A percentile compares a stretch with the other conserved stretches of the same genome.
Evolutionary conservation across 2,888 invertebrate genomes (phyloP).

Genomic region (Yponomeuta plumbellus): DNA sequence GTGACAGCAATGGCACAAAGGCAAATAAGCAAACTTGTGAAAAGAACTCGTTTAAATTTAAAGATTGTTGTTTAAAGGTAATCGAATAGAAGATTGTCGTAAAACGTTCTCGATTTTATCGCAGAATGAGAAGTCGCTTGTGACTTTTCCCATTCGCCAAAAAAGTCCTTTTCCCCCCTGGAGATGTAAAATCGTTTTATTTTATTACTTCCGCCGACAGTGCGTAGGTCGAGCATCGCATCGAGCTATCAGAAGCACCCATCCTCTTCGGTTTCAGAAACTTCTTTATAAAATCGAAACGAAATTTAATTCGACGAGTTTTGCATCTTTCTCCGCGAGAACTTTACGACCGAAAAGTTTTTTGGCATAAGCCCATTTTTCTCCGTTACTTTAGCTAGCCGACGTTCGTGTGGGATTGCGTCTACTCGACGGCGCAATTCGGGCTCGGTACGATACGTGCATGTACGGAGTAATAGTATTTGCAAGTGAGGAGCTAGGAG

Average conservation of each 20-base stretch:
- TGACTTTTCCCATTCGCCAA: slow-evolving; percentile 73
- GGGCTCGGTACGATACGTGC: slow-evolving; percentile 7
- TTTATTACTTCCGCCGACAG: slow-evolving; percentile 68
- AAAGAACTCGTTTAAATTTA: slow-evolving; percentile 44
- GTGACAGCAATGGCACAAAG: not conserved
- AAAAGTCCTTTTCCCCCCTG: slow-evolving; percentile 70
- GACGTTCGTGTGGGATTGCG: slow-evolving; percentile 5
- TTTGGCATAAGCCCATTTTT: slow-evolving; percentile 14
- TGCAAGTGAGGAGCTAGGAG: slow-evolving; percentile 2
- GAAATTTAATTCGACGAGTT: slow-evolving; percentile 35
- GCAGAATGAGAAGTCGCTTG: slow-evolving; percentile 71
- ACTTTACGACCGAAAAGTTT: slow-evolving; percentile 18
- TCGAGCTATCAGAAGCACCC: slow-evolving; percentile 61
- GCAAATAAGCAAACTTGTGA: slow-evolving; percentile 12
- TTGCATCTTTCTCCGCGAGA: slow-evolving; percentile 22
- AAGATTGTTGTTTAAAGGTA: slow-evolving; percentile 71
- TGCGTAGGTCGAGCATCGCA: slow-evolving; percentile 38
- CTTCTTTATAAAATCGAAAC: slow-evolving; percentile 46
- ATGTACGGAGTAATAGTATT: slow-evolving; percentile 7
- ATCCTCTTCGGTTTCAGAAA: slow-evolving; percentile 47
- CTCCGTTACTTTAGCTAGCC: not conserved
- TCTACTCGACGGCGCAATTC: not conserved
- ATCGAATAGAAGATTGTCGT: slow-evolving; percentile 74
- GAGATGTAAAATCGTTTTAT: slow-evolving; percentile 77
- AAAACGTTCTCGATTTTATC: slow-evolving; percentile 75